Base-by-base conservation (phyloP, 1,140 invertebrate genomes). In the Dinothrombium tinctorium region DNA sequence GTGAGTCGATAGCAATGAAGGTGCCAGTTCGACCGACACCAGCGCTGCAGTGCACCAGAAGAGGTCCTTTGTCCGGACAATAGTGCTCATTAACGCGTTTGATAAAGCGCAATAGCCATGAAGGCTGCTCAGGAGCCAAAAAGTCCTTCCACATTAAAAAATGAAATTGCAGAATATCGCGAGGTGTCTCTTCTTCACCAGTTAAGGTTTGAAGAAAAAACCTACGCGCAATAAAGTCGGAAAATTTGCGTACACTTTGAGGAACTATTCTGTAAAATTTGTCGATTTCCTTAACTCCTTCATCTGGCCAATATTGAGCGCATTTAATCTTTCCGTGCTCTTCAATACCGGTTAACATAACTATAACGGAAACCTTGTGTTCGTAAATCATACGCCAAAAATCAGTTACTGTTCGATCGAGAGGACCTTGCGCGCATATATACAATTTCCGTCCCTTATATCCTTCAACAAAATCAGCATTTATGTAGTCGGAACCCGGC, bases 381-480 rank as follows among this genome's bases (percentile, higher is more conserved):
- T 95, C 86, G 82, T 86, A 94, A 44, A 94, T 77, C 83, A 95
- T 89, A 40, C 82, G 66, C 89, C 89, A 96, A 59, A 94, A 94
- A 56, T 95, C 87, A 49, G 73, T 73, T 1, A 90, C 74, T 0
- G 86, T 94, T 21, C 76, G 74, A 40, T 89, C 78, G 65, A 90
- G 79, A 0, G 89, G 89, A 53, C 60, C 80, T 65, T 84, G 81
- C 9, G 82, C 81, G 59, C 82, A 89, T 47, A 89, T 84, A 53
- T 84, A 89, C 51, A 81, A 79, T 53, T 87, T 87, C n/a, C 78
- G 61, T 52, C 83, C 77, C 60, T 84, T 84, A 53, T 86, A 86
- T 8, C 82, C 52, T 51, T 78, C 68, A 1, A 90, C 81, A 51
- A 77, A 78, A 53, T 87, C 89, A 0, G 84, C 83, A 56, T 92